These are phyloP conservation scores for Rutpela maculata DNA, from an alignment of 2,888 invertebrate genomes.

Conservation along the genomic window DNA sequence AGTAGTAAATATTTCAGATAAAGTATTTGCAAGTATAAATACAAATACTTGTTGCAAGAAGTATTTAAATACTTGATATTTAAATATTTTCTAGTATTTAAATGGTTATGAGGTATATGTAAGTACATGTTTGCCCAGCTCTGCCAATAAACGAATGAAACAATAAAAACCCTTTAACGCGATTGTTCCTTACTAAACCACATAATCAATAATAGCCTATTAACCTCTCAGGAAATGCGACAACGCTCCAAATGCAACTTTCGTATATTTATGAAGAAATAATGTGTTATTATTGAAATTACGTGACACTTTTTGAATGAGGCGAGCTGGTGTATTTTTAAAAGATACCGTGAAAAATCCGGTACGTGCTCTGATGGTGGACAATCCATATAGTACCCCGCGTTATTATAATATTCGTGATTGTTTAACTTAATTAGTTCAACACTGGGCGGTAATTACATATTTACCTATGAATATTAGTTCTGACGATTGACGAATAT, in stretches of 20 bases:
- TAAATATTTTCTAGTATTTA: too few species aligned
- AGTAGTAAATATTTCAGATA: too few species aligned
- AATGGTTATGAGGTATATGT: too few species aligned
- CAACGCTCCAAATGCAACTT: background rate
- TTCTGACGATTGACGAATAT: background rate
- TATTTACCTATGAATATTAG: background rate
- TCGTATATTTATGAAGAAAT: background rate
- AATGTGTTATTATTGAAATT: conserved; percentile 16
- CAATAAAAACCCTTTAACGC: too few species aligned
- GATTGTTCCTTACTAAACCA: too few species aligned
- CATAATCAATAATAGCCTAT: too few species aligned
- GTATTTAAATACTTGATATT: too few species aligned
- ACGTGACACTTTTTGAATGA: conserved; percentile 21
- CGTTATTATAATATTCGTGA: conserved; percentile 5
- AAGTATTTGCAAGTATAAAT: too few species aligned
- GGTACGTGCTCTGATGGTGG: conserved; percentile 28
- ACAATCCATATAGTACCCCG: background rate
- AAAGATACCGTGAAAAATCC: conserved; percentile 5
- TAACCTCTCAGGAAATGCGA: background rate
- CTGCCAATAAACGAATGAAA: too few species aligned
- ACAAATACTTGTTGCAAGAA: too few species aligned
- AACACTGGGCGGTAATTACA: background rate
- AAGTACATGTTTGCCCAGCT: too few species aligned
- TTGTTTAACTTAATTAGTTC: conserved; percentile 1
- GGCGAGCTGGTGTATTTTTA: conserved; percentile 22